These are phyloP conservation scores for Ypsolopha sequella DNA, from an alignment of 2,888 invertebrate species.

Conservation along the genomic window DNA sequence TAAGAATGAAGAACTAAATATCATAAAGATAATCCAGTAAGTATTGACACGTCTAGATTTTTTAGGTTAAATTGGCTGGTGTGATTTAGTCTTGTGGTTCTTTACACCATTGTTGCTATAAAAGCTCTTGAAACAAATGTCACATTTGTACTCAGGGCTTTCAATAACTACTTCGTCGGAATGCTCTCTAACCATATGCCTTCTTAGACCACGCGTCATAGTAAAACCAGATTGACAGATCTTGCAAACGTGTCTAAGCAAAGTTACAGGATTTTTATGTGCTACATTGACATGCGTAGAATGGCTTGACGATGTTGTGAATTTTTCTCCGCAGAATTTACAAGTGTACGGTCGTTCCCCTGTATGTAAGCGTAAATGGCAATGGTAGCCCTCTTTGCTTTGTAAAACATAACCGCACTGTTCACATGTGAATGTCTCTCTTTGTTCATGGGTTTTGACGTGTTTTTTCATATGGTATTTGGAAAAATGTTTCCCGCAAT, in stretches of 20 bases:
- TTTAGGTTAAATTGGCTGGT: conserved; percentile 16
- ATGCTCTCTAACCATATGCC: conserved; percentile 35
- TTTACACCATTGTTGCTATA: conserved; percentile 33
- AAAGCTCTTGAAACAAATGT: conserved; percentile 36
- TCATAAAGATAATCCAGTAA: no score
- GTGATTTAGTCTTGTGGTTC: conserved; percentile 33
- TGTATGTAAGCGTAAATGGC: conserved; percentile 46
- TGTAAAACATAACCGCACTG: conserved; percentile 37
- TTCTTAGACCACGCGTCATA: conserved; percentile 34
- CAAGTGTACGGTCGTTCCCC: conserved; percentile 50
- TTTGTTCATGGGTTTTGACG: conserved; percentile 33
- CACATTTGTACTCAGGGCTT: conserved; percentile 27
- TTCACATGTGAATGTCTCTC: conserved; percentile 27
- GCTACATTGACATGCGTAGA: conserved; percentile 42
- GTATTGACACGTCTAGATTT: no score
- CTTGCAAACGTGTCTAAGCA: conserved; percentile 34
- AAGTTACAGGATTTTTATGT: conserved; percentile 24
- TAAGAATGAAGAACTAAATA: no score
- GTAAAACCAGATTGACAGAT: conserved; percentile 42
- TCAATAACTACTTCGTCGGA: conserved; percentile 13
- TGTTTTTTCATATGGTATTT: conserved; percentile 51
- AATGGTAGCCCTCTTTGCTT: conserved; percentile 39
- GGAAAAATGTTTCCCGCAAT: conserved; percentile 48
- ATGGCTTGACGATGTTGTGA: conserved; percentile 46
- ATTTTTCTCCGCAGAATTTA: conserved; percentile 38